phyloP scores from a whole-genome alignment of 2,797 vertebrate genomes.

The Manis javanica region DNA sequence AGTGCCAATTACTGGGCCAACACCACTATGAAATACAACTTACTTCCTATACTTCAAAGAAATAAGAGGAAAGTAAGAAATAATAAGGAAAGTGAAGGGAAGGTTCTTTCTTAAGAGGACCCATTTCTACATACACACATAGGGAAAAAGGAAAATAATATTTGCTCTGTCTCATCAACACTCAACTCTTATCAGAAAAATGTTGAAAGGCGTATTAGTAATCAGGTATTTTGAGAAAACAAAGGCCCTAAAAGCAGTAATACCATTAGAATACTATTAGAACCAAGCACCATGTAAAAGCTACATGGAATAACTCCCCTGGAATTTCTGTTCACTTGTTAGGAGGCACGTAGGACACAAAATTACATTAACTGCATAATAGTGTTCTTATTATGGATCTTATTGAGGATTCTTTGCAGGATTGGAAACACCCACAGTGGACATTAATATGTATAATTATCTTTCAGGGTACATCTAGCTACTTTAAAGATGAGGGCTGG shows the following conservation, averaged over 20 bases:
- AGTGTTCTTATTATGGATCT: conserved; percentile 51
- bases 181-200: not conserved
- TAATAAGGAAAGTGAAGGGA: not conserved
- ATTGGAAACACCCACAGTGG: conserved; percentile 41
- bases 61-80: too few species aligned
- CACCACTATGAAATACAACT: not conserved
- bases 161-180: not conserved
- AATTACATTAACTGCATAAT: not conserved
- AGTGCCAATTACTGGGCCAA: not conserved
- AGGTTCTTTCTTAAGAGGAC: not conserved
- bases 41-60: conserved; percentile 19
- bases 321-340: not conserved
- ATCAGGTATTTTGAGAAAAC: not conserved
- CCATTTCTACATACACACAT: not conserved
- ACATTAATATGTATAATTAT: conserved; percentile 58
- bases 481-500: not conserved
- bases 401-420: conserved; percentile 52
- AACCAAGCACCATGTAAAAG: not conserved
- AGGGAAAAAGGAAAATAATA: not conserved
- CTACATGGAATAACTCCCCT: not conserved
- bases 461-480: not conserved
- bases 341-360: not conserved
- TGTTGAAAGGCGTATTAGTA: not conserved
- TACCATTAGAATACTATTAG: not conserved
- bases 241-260: not conserved